Base-by-base conservation (phyloP, 2,797 vertebrate genomes). In the Corythornis leucogaster region DNA sequence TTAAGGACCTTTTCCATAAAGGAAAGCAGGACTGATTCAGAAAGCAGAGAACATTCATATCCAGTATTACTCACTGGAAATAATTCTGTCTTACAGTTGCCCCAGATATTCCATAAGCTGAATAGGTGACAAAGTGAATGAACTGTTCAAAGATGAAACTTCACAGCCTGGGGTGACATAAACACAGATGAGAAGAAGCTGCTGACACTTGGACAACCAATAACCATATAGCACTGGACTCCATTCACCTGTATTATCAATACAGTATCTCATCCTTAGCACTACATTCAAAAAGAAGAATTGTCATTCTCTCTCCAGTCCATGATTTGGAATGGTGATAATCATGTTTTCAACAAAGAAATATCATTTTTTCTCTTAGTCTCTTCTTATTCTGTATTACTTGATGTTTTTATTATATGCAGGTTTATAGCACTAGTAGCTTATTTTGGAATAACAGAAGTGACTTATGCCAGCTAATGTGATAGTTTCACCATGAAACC, bases 21-120 rank as follows among this genome's bases (percentile, higher is more conserved):
- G 17, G 15, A 87, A 82, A 45, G 20, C 6, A 70, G n/a, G 57
- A 74, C 30, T 63, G 71, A 55, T 46, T 77, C 82, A 77, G 18
- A 70, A 87, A 89, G 35, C 28, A 70, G 25, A 69, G 24, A 89
- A 95, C 82, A 93, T 38, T 76, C 55, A 45, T 80, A 89, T 18
- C 21, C 8, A 28, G 11, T 69, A 77, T 85, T 67, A 45, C 25
- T 54, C 69, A 31, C 38, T 74, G 50, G 64, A 89, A 93, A 82
- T 70, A 82, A 77, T 51, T 78, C 58, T 68, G n/a, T 50, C 50
- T 75, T 46, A 21, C 14, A 6, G 22, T 59, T 87, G 48, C 57
- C 50, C 30, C 45, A 80, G 57, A 57, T 82, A 67, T 24, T 70
- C 35, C 28, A 57, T 45, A 80, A 84, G 28, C 20, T 74, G 45